Evolutionary conservation across 2,113 vertebrate genomes (phyloP), one percentile per base, ranked within the genome.

Genomic region (Chaetorhynchus papuensis): DNA sequence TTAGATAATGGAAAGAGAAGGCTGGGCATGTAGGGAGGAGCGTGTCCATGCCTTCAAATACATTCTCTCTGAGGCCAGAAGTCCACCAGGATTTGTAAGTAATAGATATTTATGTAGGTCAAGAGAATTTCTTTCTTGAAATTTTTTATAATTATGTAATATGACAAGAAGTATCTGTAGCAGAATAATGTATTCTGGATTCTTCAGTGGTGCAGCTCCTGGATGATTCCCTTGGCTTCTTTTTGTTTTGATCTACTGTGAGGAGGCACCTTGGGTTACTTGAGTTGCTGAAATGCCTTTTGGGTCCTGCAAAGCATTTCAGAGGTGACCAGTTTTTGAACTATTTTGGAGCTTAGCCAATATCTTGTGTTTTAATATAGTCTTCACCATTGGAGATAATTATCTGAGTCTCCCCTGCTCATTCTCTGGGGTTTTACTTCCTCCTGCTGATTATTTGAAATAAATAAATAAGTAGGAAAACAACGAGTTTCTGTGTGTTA

Each of bases 381-480:
- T 86, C 41, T 92, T 79, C 42, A 83, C 49, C 30, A 39, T 92
- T 63, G 50, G 57, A 57, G 80, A 89, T 89, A 89, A 89, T 90
- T 52, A 90, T 92, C 45, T 75, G 35, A 93, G 45, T 82, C 63
- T 88, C 59, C 52, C 14, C 31, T 66, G 61, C 47, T 83, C 17
- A 15, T 93, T 95, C 59, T 83, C 77, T 69, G 60, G 77, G 65
- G 44, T 66, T 87, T 92, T 69, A 35, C 91, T 94, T 87, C 49
- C 50, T 85, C n/a, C 59, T 84, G 53, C 45, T 85, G 68, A 86
- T 85, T 72, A 57, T 87, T 83, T 93, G 54, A 87, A 95, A 77
- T 91, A 96, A 90, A 82, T 66, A 92, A 82, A 75, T 80, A 95
- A 91, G 77, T 30, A 64, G 50, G 78, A 93, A 90, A 94, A 87